Evolutionary conservation across 2,113 vertebrate genomes (phyloP).

Genomic region (Lophura nycthemera): DNA sequence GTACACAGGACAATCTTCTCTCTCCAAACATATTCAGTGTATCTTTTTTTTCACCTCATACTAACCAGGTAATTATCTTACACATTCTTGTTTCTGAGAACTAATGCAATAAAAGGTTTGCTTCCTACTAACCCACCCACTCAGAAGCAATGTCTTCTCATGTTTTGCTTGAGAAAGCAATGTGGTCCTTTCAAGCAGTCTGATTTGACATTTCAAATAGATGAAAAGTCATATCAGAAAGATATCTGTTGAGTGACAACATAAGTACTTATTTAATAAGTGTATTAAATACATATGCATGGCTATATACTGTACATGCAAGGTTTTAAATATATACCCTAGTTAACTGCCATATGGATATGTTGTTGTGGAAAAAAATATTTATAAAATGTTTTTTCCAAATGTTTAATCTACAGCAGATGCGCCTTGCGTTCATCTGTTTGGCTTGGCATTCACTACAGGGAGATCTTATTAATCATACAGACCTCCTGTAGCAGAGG

Average conservation of each 20-base stretch:
- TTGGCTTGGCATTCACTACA: conserved; percentile 80
- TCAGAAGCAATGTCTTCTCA: conserved; percentile 50
- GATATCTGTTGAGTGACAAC: conserved; percentile 60
- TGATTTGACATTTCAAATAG: background rate
- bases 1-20: background rate
- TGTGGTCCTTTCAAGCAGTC: conserved; percentile 46
- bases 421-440: conserved; percentile 81
- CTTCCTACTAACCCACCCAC: conserved; percentile 60
- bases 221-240: conserved; percentile 37
- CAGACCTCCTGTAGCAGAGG: conserved; percentile 77
- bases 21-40: background rate
- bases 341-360: conserved; percentile 81
- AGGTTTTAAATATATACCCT: conserved; percentile 71
- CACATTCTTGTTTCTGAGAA: conserved; percentile 39
- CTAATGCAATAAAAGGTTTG: conserved; percentile 50
- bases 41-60: conserved; percentile 5
- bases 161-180: conserved; percentile 54
- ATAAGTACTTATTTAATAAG: conserved; percentile 47
- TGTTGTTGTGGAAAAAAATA: conserved; percentile 82
- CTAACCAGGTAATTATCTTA: conserved; percentile 52
- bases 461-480: conserved; percentile 76
- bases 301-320: conserved; percentile 60
- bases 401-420: conserved; percentile 87
- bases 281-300: conserved; percentile 48
- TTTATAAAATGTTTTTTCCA: conserved; percentile 85